Evolutionary conservation across 2,888 invertebrate genomes (phyloP).

Genomic region (Tipula lateralis): DNA sequence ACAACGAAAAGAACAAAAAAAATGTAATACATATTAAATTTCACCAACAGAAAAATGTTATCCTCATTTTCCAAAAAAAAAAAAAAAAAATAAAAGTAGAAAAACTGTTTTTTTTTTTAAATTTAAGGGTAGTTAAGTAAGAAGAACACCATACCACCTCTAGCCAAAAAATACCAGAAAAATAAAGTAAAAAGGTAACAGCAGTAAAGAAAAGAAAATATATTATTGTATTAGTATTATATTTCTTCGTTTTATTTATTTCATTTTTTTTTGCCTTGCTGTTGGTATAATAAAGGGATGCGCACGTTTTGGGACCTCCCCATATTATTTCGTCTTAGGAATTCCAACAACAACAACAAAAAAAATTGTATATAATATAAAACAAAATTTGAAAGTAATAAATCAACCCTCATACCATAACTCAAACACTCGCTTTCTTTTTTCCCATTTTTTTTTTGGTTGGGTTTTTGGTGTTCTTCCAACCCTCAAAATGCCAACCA

Average conservation of each 20-base stretch:
- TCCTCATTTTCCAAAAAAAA: constrained; percentile 11
- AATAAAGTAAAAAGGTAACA: not conserved
- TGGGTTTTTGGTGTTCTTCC: not conserved
- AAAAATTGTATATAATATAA: not conserved
- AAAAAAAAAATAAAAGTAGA: not conserved
- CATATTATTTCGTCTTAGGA: constrained; percentile 32
- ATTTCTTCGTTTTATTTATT: not conserved
- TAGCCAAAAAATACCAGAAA: not conserved
- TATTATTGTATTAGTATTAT: constrained; percentile 24
- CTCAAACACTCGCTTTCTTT: constrained; percentile 14
- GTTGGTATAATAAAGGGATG: constrained; percentile 29
- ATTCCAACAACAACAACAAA: constrained; percentile 30
- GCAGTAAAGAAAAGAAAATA: constrained; percentile 24
- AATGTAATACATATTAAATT: constrained; percentile 1
- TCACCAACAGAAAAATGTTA: not conserved
- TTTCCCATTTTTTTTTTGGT: not conserved
- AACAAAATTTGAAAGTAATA: constrained; percentile 44
- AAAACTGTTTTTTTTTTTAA: not conserved
- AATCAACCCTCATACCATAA: constrained; percentile 47
- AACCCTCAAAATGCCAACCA: constrained; percentile 24
- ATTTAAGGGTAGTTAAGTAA: constrained; percentile 11
- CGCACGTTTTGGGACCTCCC: constrained; percentile 31
- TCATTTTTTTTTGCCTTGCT: not conserved
- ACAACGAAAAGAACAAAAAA: not conserved
- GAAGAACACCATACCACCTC: not conserved